These are phyloP conservation scores for Neocrepidodera transversa DNA, from an alignment of 2,888 invertebrate genomes.

Conservation along the genomic window DNA sequence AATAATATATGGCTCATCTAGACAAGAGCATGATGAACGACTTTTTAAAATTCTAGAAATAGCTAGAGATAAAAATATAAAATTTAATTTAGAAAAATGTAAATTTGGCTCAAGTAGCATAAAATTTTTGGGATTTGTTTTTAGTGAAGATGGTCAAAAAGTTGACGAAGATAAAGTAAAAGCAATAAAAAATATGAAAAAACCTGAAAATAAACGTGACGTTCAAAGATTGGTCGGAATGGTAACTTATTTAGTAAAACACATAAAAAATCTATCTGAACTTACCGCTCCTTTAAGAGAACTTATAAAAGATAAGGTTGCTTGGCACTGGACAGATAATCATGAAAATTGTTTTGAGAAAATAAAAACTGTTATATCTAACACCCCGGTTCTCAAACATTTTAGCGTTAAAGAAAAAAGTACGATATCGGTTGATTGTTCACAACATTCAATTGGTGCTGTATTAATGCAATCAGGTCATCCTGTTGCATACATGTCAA, in stretches of 20 bases:
- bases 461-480: neutral
- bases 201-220: slow-evolving; percentile 6
- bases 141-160: slow-evolving; percentile 4
- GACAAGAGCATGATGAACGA: neutral
- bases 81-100: slow-evolving; percentile 5
- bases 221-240: neutral
- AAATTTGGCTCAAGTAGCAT: neutral
- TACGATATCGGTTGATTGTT: slow-evolving; percentile 1
- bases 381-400: neutral
- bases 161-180: slow-evolving; percentile 1
- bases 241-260: neutral
- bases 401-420: neutral
- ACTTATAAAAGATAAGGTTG: neutral
- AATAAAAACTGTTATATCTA: neutral
- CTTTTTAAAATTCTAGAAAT: neutral
- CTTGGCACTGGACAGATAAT: neutral
- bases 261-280: neutral
- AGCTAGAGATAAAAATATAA: neutral
- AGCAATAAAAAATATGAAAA: slow-evolving; percentile 1
- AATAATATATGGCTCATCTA: neutral
- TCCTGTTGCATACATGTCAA: neutral
- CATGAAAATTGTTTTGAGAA: neutral
- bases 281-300: neutral
- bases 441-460: slow-evolving; percentile 5
- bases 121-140: slow-evolving; percentile 1